Percentiles rank a stretch among this genome's conserved stretches.
Evolutionary conservation across 2,113 vertebrate genomes (phyloP).

Genomic region (Xenus cinereus): DNA sequence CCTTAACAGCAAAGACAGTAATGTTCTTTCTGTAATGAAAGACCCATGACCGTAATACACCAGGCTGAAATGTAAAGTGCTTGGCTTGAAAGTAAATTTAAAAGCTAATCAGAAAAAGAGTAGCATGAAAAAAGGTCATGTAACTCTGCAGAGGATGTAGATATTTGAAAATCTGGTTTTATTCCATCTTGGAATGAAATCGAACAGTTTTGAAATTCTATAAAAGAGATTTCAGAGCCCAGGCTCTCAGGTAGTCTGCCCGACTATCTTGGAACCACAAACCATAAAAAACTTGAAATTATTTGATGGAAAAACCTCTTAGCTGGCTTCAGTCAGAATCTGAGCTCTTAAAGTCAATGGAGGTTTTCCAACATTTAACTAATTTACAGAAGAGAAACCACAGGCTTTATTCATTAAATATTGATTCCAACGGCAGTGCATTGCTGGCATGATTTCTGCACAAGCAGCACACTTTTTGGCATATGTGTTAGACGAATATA

Average conservation of each 20-base stretch:
- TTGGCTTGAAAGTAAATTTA: neutral
- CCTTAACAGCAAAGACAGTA: neutral
- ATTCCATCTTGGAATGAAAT: neutral
- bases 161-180: slow-evolving; percentile 9
- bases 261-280: neutral
- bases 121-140: neutral
- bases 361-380: neutral
- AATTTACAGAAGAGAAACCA: neutral
- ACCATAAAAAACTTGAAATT: neutral
- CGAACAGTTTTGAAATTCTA: neutral
- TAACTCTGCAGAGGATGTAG: neutral
- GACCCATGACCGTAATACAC: neutral
- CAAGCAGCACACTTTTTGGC: neutral
- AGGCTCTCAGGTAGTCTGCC: neutral
- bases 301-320: neutral
- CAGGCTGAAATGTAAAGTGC: neutral
- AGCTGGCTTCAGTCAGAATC: neutral
- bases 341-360: neutral
- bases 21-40: neutral
- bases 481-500: neutral
- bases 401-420: neutral
- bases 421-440: neutral
- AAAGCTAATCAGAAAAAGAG: neutral
- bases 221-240: neutral
- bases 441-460: neutral